Conservation (phyloP, 1,140 invertebrate genomes). For the Laupala kohalensis region DNA sequence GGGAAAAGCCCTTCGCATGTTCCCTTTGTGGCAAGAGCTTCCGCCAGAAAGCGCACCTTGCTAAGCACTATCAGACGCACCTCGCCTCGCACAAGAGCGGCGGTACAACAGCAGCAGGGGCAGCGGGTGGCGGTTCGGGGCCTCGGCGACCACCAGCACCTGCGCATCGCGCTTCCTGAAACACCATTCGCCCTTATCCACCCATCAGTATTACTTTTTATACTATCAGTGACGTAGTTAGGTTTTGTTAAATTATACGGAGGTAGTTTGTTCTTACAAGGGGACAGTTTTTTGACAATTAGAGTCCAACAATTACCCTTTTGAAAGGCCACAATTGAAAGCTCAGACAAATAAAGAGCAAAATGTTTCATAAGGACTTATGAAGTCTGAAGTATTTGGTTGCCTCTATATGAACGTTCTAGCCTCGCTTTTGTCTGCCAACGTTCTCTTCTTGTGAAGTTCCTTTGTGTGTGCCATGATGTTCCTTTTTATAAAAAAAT, state of each 20-base stretch:
- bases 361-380: too few species aligned
- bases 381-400: too few species aligned
- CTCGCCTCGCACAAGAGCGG: slow-evolving; percentile 42
- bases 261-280: too few species aligned
- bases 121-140: background rate
- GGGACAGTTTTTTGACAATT: background rate
- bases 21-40: slow-evolving; percentile 80
- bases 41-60: slow-evolving; percentile 90
- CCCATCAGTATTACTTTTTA: background rate
- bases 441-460: too few species aligned
- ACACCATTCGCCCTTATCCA: background rate
- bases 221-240: background rate
- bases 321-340: background rate
- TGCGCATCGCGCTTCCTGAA: slow-evolving; percentile 19
- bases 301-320: background rate
- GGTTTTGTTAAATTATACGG: background rate
- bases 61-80: slow-evolving; percentile 95
- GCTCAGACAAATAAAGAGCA: too few species aligned
- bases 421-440: too few species aligned
- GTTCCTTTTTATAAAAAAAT: too few species aligned
- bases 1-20: slow-evolving; percentile 81
- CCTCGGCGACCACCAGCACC: slow-evolving; percentile 41
- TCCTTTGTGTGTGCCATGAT: too few species aligned
- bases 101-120: background rate
- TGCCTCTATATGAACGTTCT: too few species aligned